Conservation (phyloP, 1,140 invertebrate species). For the Trichonephila clavata region DNA sequence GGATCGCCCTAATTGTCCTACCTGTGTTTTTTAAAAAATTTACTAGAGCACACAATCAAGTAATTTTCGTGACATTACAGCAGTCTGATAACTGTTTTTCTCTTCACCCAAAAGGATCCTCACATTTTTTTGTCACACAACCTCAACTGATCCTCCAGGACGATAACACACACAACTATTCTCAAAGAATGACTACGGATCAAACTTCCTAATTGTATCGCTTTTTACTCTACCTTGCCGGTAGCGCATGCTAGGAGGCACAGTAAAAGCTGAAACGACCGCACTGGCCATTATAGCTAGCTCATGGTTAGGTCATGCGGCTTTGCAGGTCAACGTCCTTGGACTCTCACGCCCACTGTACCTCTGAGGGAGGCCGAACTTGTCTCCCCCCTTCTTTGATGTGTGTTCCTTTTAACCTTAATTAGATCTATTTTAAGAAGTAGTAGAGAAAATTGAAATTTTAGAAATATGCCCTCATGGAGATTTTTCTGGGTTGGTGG, state of each 20-base stretch:
- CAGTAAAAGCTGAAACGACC: background rate
- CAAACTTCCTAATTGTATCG: background rate
- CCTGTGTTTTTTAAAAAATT: too few relatives aligned
- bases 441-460: conserved; percentile 19
- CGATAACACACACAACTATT: too few relatives aligned
- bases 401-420: conserved; percentile 17
- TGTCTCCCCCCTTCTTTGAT: too few relatives aligned
- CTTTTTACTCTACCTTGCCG: background rate
- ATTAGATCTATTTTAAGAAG: background rate
- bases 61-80: too few relatives aligned
- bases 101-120: too few relatives aligned
- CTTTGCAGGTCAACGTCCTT: conserved; percentile 67
- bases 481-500: background rate
- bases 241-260: background rate
- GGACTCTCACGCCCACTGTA: conserved; percentile 49
- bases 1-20: too few relatives aligned
- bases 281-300: conserved; percentile 15
- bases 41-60: too few relatives aligned
- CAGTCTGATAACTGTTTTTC: too few relatives aligned
- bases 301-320: conserved; percentile 49
- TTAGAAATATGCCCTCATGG: background rate
- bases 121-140: too few relatives aligned
- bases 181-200: background rate
- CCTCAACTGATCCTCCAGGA: too few relatives aligned
- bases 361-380: conserved; percentile 50